Conservation (phyloP, 37 sponge, comb jelly and placozoan genomes). For the Chondrosia reniformis region DNA sequence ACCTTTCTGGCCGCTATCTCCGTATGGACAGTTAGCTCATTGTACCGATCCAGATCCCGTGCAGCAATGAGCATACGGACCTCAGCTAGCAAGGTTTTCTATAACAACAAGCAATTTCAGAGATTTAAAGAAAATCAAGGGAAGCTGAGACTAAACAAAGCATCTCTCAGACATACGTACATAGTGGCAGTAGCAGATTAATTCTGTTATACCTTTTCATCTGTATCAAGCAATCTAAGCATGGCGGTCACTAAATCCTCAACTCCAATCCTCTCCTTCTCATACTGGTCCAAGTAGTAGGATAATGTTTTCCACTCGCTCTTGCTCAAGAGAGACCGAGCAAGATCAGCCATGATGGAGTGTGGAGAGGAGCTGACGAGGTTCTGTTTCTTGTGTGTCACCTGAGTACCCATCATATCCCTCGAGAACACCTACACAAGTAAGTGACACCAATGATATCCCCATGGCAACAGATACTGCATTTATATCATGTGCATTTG, state of each 20-base stretch:
- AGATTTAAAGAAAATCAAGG: too few species aligned
- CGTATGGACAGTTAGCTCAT: slow-evolving; percentile 57
- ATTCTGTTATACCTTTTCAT: slow-evolving; percentile 50
- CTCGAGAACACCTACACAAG: slow-evolving; percentile 9
- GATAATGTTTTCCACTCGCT: slow-evolving; percentile 51
- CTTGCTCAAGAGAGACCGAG: slow-evolving; percentile 38
- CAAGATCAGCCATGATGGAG: slow-evolving; percentile 54
- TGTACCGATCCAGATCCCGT: slow-evolving; percentile 49
- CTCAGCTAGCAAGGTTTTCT: slow-evolving; percentile 60
- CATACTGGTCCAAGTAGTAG: slow-evolving; percentile 68
- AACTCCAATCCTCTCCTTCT: slow-evolving; percentile 45
- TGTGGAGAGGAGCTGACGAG: slow-evolving; percentile 20
- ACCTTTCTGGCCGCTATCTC: slow-evolving; percentile 55
- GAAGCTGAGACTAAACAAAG: neutral
- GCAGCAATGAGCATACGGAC: slow-evolving; percentile 47
- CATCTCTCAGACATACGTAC: neutral
- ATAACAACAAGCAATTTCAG: neutral
- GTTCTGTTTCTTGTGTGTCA: slow-evolving; percentile 47
- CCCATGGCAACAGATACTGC: too few species aligned
- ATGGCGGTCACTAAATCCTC: slow-evolving; percentile 55
- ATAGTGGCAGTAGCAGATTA: too few species aligned
- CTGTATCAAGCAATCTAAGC: slow-evolving; percentile 52
- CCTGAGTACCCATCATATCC: slow-evolving; percentile 45
- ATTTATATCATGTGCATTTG: too few species aligned
- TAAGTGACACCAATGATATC: too few species aligned